These are phyloP conservation scores for Stenopsyche tienmushanensis DNA, from an alignment of 1,140 invertebrate species.

Conservation along the genomic window DNA sequence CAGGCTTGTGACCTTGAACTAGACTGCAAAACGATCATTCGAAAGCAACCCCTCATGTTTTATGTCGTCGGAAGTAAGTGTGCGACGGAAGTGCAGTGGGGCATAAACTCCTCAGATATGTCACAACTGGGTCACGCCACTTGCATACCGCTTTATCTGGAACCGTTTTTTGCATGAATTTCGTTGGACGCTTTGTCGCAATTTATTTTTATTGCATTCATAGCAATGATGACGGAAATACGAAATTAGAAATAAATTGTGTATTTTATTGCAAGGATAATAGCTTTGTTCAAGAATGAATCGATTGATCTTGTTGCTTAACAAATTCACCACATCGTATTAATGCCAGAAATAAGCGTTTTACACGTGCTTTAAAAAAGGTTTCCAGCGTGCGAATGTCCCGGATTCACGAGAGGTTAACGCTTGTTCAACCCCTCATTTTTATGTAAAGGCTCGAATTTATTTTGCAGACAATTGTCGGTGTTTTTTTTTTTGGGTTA, in stretches of 20 bases:
- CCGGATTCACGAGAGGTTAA: too few relatives aligned
- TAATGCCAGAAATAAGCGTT: too few relatives aligned
- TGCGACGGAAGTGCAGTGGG: constrained; percentile 28
- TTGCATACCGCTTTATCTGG: background rate
- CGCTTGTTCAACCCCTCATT: too few relatives aligned
- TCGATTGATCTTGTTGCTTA: too few relatives aligned
- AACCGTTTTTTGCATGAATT: background rate
- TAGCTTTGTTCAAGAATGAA: too few relatives aligned
- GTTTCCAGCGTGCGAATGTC: too few relatives aligned
- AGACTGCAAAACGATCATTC: background rate
- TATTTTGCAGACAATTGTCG: too few relatives aligned
- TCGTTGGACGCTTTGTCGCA: background rate
- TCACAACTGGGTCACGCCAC: constrained; percentile 20
- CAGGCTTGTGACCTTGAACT: constrained; percentile 3
- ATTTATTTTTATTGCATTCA: background rate
- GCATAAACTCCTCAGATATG: constrained; percentile 23
- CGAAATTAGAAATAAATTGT: constrained; percentile 1
- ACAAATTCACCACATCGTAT: too few relatives aligned
- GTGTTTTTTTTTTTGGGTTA: too few relatives aligned
- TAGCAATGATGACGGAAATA: too few relatives aligned
- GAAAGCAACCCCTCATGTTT: background rate
- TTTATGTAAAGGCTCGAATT: too few relatives aligned
- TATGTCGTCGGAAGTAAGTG: background rate
- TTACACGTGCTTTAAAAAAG: too few relatives aligned
- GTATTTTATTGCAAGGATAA: background rate